Base-by-base conservation (phyloP, 2,113 vertebrate genomes). In the Vimba vimba region DNA sequence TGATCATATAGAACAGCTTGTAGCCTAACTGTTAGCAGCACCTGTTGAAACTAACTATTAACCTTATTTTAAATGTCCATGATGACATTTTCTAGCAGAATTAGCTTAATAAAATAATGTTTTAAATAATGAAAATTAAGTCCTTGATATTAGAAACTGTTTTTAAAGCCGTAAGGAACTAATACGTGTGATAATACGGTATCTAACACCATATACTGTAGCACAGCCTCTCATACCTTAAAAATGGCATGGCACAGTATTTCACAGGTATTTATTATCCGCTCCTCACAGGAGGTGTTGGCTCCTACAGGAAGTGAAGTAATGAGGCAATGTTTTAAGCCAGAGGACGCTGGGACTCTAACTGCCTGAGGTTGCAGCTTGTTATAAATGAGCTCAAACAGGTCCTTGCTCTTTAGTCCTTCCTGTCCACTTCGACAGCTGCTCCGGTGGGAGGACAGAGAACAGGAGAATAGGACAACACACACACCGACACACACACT, bases 401-500 rank as follows among this genome's bases (percentile, higher is more conserved):
- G 62, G 62, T 82, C 27, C 25, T 52, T 68, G 62, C 9, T 17
- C 79, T 82, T 82, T 69, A 69, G 79, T 50, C 62, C 43, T 82
- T 82, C 62, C 62, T 52, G 45, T 69, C 79, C 62, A 33, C 17
- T 69, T 33, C 17, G 27, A n/a, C 79, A 82, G 62, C 45, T 33
- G 62, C 60, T 68, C n/a, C 27, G 27, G 47, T 2, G 47, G 39
- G 43, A 45, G 77, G 83, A 76, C 59, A 57, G 84, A 13, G 52
- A 76, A 23, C 25, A 60, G 64, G 69, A 75, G 85, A 73, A n/a
- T 23, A 76, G 80, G 59, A 83, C 23, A 43, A 75, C 25, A 64
- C 9, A 76, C 23, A 47, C 82, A 52, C 1, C 12, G 45, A 13
- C 50, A 52, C 45, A 8, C 0, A 43, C 39, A 43, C 39, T 39